A percentile compares a stretch with the other conserved stretches of the same genome.
These are phyloP conservation scores for Cephalopachus bancanus DNA, from an alignment of 2,797 vertebrate genomes.

Conservation along the genomic window DNA sequence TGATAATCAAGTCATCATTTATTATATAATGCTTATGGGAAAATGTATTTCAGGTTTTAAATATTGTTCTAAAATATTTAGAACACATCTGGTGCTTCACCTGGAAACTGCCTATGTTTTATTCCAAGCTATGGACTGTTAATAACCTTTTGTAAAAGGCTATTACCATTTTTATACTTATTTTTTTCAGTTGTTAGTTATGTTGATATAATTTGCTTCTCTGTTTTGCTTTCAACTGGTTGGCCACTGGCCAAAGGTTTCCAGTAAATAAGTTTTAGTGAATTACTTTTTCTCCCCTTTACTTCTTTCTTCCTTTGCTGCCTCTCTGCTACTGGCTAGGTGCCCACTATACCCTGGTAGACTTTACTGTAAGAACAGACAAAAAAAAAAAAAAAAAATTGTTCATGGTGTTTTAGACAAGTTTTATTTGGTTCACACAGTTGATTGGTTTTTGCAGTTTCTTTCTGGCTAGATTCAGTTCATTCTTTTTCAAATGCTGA, in stretches of 20 bases:
- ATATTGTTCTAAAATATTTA: slow-evolving; percentile 29
- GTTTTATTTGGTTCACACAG: slow-evolving; percentile 43
- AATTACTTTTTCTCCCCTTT: slow-evolving; percentile 60
- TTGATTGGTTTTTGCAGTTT: not conserved
- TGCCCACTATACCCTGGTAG: slow-evolving; percentile 31
- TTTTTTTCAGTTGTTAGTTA: slow-evolving; percentile 44
- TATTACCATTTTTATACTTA: slow-evolving; percentile 40
- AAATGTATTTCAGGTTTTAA: slow-evolving; percentile 36
- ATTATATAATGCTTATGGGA: not conserved
- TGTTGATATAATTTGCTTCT: slow-evolving; percentile 64
- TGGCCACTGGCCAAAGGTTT: slow-evolving; percentile 66
- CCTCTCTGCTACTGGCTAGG: slow-evolving; percentile 38
- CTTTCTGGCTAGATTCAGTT: not conserved
- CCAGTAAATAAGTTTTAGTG: slow-evolving; percentile 71
- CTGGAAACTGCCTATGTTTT: slow-evolving; percentile 2
- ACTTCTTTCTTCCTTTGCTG: not conserved
- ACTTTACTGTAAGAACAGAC: slow-evolving; percentile 49
- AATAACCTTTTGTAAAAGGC: slow-evolving; percentile 29
- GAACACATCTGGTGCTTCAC: not conserved
- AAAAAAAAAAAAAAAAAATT: slow-evolving; percentile 31
- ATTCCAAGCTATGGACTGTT: slow-evolving; percentile 22
- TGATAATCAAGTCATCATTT: not conserved
- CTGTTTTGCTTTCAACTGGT: slow-evolving; percentile 44
- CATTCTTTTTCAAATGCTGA: not conserved
- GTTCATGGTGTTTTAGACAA: slow-evolving; percentile 54